Percentiles rank a stretch among this genome's conserved stretches.
Evolutionary conservation across 2,888 invertebrate species (phyloP).

Genomic region (Coelinius sp.): DNA sequence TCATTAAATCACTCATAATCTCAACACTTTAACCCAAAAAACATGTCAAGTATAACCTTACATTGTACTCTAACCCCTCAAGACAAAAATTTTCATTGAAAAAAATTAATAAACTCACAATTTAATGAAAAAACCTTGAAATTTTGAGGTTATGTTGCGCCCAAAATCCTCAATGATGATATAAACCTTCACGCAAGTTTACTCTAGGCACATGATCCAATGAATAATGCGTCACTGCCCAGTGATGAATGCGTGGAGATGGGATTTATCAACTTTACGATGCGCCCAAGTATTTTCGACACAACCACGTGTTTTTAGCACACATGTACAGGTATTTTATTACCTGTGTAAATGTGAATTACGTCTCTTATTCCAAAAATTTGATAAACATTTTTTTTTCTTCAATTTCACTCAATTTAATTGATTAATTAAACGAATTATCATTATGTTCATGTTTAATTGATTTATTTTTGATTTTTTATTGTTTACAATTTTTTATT

Average conservation of each 20-base stretch:
- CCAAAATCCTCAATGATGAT: no score
- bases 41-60: no score
- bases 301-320: conserved; percentile 9
- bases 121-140: no score
- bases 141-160: no score
- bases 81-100: no score
- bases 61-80: no score
- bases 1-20: no score
- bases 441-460: not conserved
- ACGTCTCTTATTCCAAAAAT: not conserved
- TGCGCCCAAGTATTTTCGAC: not conserved
- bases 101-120: no score
- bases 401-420: not conserved
- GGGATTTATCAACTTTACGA: not conserved
- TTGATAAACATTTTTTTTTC: not conserved
- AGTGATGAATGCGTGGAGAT: not conserved
- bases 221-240: no score
- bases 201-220: no score
- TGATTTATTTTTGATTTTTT: not conserved
- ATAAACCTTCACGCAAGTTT: no score
- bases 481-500: not conserved
- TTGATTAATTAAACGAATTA: not conserved
- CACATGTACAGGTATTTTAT: not conserved
- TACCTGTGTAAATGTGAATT: not conserved
- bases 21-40: no score